Percentiles rank a stretch among this genome's conserved stretches.
Conservation (phyloP, 2,113 vertebrate genomes). For the Hyla sarda region DNA sequence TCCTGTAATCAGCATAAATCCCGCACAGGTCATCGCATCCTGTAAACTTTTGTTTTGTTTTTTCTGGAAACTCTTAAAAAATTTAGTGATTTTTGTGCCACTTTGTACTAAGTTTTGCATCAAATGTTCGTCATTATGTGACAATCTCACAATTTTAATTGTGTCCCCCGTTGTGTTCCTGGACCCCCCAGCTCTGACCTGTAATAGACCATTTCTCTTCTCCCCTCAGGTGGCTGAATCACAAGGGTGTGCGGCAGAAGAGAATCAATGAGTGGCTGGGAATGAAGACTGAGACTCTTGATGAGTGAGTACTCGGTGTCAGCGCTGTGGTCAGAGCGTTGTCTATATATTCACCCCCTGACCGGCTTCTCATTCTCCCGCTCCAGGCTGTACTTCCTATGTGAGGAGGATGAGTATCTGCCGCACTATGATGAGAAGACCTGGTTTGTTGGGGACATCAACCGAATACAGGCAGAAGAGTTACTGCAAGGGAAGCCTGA, state of each 20-base stretch:
- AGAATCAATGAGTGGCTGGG: slow-evolving; percentile 93
- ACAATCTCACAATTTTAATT: no score
- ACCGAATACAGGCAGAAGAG: slow-evolving; percentile 91
- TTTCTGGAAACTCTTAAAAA: no score
- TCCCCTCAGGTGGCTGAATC: slow-evolving; percentile 89
- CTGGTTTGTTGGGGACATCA: slow-evolving; percentile 96
- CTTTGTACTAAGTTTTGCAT: no score
- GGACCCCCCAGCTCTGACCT: neutral
- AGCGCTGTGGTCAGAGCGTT: neutral
- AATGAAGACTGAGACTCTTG: slow-evolving; percentile 86
- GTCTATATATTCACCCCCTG: neutral
- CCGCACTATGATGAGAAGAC: slow-evolving; percentile 92
- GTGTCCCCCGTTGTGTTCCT: neutral
- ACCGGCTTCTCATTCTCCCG: neutral
- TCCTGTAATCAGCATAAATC: no score
- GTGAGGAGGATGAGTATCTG: slow-evolving; percentile 89
- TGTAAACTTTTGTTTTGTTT: no score
- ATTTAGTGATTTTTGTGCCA: no score
- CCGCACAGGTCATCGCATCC: no score
- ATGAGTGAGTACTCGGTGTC: slow-evolving; percentile 83
- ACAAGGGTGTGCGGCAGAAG: slow-evolving; percentile 95
- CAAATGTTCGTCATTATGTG: no score
- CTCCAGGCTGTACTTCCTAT: slow-evolving; percentile 85
- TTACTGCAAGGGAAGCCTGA: slow-evolving; percentile 89
- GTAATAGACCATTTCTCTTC: slow-evolving; percentile 33